A percentile compares a stretch with the other conserved stretches of the same genome.
Conservation (phyloP, 1,140 invertebrate species). For the Drosophila nebulosa region DNA sequence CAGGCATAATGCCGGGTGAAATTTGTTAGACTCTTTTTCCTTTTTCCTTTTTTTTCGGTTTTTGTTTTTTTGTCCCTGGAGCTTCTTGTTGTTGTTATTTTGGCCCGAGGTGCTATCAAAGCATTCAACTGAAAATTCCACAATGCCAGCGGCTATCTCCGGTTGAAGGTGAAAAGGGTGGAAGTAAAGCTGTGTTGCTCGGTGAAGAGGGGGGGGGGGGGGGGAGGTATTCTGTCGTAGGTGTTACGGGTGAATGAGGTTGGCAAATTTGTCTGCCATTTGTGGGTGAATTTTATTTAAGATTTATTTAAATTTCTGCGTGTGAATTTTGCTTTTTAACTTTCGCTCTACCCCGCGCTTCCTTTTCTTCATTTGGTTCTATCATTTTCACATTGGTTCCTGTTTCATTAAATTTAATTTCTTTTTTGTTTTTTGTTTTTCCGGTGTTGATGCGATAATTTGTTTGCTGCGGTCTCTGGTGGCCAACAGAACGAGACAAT, state of each 20-base stretch:
- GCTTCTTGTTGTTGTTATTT: conserved; percentile 44
- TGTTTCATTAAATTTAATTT: not conserved
- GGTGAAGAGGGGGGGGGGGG: not conserved
- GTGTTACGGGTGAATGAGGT: not conserved
- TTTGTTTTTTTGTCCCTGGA: conserved; percentile 47
- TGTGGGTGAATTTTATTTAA: conserved; percentile 67
- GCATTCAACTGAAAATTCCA: conserved; percentile 69
- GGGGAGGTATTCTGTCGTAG: no score
- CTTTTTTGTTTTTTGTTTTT: conserved; percentile 36
- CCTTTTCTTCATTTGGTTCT: conserved; percentile 33
- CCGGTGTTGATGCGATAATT: conserved; percentile 67
- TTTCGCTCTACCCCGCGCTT: not conserved
- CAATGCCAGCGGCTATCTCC: conserved; percentile 58
- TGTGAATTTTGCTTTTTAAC: not conserved
- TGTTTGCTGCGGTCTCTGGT: conserved; percentile 38
- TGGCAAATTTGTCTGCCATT: conserved; percentile 66
- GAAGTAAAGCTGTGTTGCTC: not conserved
- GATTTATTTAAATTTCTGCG: conserved; percentile 66
- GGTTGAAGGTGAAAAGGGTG: conserved; percentile 31
- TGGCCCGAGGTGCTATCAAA: conserved; percentile 37
- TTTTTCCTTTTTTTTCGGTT: conserved; percentile 5
- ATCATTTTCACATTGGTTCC: conserved; percentile 58
- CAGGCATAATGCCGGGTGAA: conserved; percentile 57
- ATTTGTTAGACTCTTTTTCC: conserved; percentile 58
- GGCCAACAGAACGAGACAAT: conserved; percentile 22